Evolutionary conservation across 2,113 vertebrate species (phyloP), one percentile per base, ranked within the genome.

Genomic region (Cebidichthys violaceus): DNA sequence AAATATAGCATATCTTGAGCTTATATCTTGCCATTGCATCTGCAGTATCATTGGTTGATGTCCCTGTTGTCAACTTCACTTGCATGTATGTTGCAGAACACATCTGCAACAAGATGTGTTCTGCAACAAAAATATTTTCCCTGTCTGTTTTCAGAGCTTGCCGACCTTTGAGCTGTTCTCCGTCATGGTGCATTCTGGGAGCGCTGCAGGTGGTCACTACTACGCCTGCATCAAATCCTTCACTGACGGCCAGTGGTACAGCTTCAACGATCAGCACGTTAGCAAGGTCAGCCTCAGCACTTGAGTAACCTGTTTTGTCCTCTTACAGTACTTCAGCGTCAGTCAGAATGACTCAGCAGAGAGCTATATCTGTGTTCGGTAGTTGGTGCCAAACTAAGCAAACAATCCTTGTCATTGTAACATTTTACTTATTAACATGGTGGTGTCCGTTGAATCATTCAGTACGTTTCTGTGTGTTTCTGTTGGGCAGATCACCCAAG

Each of bases 241-340:
- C 65, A 97, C 94, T 84, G 98, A 99, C 73, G 96, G 98, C 71
- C 98, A 99, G 84, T 99, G 98, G 98, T 99, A 98, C 94, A 99
- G 98, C 91, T 99, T 99, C 94, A 99, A 99, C 27, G 98, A 99
- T 92, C 98, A 99, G 81, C 98, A 99, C n/a, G 98, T 99, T 86
- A 98, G 97, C 96, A 98, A 98, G 97, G 98, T 99, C 93, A 85
- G 89, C 3, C 2, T 82, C 62, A 72, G 6, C 43, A 24, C 18
- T 37, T n/a, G 2, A 35, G 27, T 43, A 7, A 15, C 41, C 14
- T 4, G 27, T 72, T 69, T 62, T 47, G 10, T 68, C 41, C 31
- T 77, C 17, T 9, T 52, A 17, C 37, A 47, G 4, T 45, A 69
- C 29, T 27, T 24, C 54, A 54, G 72, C 76, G 27, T 54, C 33